Evolutionary conservation across 2,797 vertebrate genomes (phyloP).

Genomic region (Spondyliosoma cantharus): DNA sequence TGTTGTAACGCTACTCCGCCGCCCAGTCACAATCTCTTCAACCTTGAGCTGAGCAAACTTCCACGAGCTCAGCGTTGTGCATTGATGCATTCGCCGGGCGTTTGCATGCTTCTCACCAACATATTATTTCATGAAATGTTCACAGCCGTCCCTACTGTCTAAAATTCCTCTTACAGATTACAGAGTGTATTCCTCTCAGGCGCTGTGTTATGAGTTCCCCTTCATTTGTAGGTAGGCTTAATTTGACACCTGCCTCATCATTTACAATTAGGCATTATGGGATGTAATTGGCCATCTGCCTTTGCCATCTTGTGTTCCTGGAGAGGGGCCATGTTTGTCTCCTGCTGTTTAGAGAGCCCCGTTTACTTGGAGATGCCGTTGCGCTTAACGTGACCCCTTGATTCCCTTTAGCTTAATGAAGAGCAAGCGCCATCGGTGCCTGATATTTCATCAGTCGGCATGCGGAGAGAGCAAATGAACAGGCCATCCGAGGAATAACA

Average conservation of each 20-base stretch:
- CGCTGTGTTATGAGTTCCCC: constrained; percentile 51
- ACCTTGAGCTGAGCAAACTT: constrained; percentile 36
- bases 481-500: not conserved
- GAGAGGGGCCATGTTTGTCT: constrained; percentile 78
- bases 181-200: constrained; percentile 26
- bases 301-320: constrained; percentile 82
- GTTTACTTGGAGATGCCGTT: constrained; percentile 57
- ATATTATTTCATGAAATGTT: constrained; percentile 1
- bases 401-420: constrained; percentile 26
- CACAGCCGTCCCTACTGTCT: not conserved
- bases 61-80: not conserved
- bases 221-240: constrained; percentile 80
- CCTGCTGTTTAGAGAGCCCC: constrained; percentile 74
- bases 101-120: constrained; percentile 9
- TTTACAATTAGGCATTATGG: constrained; percentile 86
- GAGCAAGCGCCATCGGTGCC: not conserved
- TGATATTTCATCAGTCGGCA: not conserved
- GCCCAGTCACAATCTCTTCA: constrained; percentile 17
- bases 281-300: constrained; percentile 86
- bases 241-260: constrained; percentile 86
- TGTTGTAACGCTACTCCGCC: constrained; percentile 44
- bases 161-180: constrained; percentile 18
- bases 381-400: constrained; percentile 43
- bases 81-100: not conserved
- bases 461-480: not conserved